Conservation (phyloP, 2,113 vertebrate species). For the Mustela nigripes region DNA sequence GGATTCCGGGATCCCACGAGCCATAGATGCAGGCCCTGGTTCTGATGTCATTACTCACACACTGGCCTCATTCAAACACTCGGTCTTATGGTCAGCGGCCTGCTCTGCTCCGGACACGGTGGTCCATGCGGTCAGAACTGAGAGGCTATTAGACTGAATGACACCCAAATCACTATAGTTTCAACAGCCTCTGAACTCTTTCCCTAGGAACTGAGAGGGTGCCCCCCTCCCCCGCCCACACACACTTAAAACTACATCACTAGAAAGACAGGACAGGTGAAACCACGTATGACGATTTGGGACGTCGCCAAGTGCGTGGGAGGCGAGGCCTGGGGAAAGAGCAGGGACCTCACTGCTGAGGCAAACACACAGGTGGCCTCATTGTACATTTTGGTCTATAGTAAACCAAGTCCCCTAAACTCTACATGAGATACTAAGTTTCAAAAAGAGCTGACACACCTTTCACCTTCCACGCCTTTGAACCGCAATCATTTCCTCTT, state of each 20-base stretch:
- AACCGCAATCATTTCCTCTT: not conserved
- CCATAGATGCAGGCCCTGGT: not conserved
- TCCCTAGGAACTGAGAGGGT: not conserved
- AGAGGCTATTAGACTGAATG: not conserved
- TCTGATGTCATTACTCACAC: not conserved
- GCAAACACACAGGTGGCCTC: not conserved
- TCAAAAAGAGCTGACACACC: not conserved
- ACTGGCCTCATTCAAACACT: not conserved
- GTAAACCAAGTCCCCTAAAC: not conserved
- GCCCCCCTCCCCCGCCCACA: not conserved
- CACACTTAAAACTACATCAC: not conserved
- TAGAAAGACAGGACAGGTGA: not conserved
- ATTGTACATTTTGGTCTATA: fast-evolving
- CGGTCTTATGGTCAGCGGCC: too few relatives aligned
- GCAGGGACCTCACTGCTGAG: too few relatives aligned
- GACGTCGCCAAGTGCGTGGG: not conserved
- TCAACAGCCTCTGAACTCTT: not conserved
- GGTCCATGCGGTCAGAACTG: fast-evolving
- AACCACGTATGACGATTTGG: not conserved
- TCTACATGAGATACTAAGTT: not conserved
- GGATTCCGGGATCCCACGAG: not conserved
- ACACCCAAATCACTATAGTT: not conserved
- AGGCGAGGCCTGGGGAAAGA: not conserved
- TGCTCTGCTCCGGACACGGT: not conserved
- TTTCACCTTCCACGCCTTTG: not conserved